A percentile compares a stretch with the other conserved stretches of the same genome.
phyloP scores from a whole-genome alignment of 2,113 vertebrate species.

The Psammodynastes pulverulentus region DNA sequence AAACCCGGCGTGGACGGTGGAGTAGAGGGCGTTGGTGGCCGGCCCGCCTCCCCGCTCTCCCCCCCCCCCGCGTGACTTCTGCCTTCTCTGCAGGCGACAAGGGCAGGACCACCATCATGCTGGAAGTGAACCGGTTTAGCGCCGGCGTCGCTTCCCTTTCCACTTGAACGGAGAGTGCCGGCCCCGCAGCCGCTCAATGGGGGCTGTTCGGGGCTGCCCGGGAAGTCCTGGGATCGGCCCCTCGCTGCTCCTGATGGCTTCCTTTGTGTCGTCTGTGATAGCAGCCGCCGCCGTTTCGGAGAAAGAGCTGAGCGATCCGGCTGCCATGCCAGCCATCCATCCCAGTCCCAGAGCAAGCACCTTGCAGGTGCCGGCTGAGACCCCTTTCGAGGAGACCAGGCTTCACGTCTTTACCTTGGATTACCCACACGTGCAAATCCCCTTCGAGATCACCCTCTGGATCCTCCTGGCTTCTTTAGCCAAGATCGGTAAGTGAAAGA shows the following conservation, averaged over 20 bases:
- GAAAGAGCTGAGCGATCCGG: conserved; percentile 22
- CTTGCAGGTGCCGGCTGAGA: conserved; percentile 62
- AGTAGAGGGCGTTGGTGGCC: not conserved
- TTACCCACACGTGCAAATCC: conserved; percentile 89
- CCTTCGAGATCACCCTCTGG: conserved; percentile 97
- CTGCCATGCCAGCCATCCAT: conserved; percentile 40
- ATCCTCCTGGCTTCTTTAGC: conserved; percentile 91
- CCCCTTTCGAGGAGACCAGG: conserved; percentile 66
- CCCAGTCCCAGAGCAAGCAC: conserved; percentile 51
- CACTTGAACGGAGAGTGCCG: not conserved
- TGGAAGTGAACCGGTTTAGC: not conserved
- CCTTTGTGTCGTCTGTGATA: conserved; percentile 31
- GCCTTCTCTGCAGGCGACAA: not conserved
- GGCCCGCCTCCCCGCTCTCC: not conserved
- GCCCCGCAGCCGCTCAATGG: not conserved
- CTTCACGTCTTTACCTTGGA: conserved; percentile 86
- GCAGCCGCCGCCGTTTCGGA: conserved; percentile 23
- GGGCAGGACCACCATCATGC: not conserved
- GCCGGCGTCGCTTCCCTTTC: not conserved
- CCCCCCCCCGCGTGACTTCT: rapidly evolving
- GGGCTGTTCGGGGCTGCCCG: not conserved
- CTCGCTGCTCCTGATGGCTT: not conserved
- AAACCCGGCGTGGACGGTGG: not conserved
- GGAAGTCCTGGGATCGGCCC: conserved; percentile 22
- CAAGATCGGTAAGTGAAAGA: conserved; percentile 87